These are phyloP conservation scores for Paracentrotus lividus DNA, from an alignment of 53 echinoderm and acorn worm genomes.

Conservation along the genomic window DNA sequence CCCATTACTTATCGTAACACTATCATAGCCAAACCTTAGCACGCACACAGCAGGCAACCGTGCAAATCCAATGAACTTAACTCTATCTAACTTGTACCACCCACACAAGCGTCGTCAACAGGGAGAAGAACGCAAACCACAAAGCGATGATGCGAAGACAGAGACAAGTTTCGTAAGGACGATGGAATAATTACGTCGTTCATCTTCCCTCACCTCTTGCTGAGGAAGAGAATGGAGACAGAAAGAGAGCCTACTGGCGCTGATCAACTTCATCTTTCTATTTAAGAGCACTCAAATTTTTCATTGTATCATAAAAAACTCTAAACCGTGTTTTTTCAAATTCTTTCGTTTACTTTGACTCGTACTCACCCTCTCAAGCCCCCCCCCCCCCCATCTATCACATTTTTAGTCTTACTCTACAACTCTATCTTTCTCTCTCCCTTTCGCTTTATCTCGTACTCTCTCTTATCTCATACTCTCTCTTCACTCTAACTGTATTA, in stretches of 20 bases:
- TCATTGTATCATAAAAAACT: constrained; percentile 1
- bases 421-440: not conserved
- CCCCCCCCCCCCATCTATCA: not conserved
- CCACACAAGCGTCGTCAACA: constrained; percentile 1
- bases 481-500: not conserved
- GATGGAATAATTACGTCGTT: constrained; percentile 50
- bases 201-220: constrained; percentile 13
- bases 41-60: not conserved
- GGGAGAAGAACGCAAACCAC: not conserved
- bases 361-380: not conserved
- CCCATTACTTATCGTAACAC: constrained; percentile 46
- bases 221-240: not conserved
- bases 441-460: not conserved
- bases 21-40: not conserved
- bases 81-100: not conserved
- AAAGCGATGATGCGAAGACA: constrained; percentile 31
- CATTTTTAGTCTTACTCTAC: not conserved
- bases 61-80: constrained; percentile 37
- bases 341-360: not conserved
- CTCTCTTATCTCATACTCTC: not conserved
- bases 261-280: not conserved
- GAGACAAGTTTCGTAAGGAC: constrained; percentile 37
- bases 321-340: not conserved
- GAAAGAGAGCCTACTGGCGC: not conserved
- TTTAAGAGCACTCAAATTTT: not conserved